A percentile compares a stretch with the other conserved stretches of the same genome.
Evolutionary conservation across 2,888 invertebrate species (phyloP).

Genomic region (Eledona agricola): DNA sequence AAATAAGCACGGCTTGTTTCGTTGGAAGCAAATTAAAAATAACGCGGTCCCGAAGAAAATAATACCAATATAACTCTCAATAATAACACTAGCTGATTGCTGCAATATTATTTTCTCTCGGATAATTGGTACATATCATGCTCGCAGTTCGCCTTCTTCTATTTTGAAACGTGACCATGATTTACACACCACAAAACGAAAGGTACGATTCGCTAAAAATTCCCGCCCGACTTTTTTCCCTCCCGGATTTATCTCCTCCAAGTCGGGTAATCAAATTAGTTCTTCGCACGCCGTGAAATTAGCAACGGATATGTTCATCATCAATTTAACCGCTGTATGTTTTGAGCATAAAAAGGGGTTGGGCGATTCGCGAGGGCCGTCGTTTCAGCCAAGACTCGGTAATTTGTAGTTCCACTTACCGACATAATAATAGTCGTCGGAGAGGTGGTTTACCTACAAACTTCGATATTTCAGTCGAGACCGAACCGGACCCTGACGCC

Average conservation of each 20-base stretch:
- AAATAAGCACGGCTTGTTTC: conserved; percentile 31
- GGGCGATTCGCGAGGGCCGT: conserved; percentile 22
- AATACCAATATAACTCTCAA: conserved; percentile 49
- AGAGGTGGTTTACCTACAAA: conserved; percentile 51
- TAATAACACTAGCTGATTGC: conserved; percentile 47
- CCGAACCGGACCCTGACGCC: conserved; percentile 31
- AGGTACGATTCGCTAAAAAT: conserved; percentile 29
- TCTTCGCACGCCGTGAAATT: conserved; percentile 26
- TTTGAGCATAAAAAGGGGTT: conserved; percentile 27
- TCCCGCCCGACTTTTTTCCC: conserved; percentile 30
- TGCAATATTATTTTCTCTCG: conserved; percentile 40
- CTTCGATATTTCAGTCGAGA: conserved; percentile 38
- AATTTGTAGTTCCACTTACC: conserved; percentile 50
- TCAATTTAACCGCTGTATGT: conserved; percentile 24
- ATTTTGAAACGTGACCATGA: conserved; percentile 32
- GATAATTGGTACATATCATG: conserved; percentile 43
- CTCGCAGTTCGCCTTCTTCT: conserved; percentile 24
- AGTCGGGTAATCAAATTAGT: conserved; percentile 30
- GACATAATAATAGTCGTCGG: conserved; percentile 50
- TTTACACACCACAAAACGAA: conserved; percentile 26
- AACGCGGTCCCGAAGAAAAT: conserved; percentile 39
- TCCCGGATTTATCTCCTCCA: conserved; percentile 23
- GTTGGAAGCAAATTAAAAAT: conserved; percentile 33
- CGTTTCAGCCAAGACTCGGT: conserved; percentile 39
- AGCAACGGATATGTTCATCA: conserved; percentile 34